These are phyloP conservation scores for Drosophila azteca DNA, from an alignment of 1,140 invertebrate genomes.

Conservation along the genomic window DNA sequence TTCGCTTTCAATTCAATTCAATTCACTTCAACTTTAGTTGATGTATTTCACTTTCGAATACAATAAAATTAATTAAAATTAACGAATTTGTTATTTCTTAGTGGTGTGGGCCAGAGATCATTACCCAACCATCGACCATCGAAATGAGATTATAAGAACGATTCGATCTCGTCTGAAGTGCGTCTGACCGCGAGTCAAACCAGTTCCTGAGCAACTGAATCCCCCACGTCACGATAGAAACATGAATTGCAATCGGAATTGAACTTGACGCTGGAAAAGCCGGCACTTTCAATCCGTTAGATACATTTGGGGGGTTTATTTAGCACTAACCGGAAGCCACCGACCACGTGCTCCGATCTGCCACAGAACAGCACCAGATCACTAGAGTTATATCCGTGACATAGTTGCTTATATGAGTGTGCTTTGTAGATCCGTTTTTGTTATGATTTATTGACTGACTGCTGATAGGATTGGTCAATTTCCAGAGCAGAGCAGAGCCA, in stretches of 20 bases:
- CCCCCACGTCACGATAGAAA: slow-evolving; percentile 50
- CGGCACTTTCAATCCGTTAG: slow-evolving; percentile 46
- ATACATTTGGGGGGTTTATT: slow-evolving; percentile 11
- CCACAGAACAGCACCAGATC: not conserved
- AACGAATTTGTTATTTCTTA: slow-evolving; percentile 34
- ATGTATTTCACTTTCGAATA: slow-evolving; percentile 49
- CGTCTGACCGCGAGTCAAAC: slow-evolving; percentile 65
- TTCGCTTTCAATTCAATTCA: slow-evolving; percentile 56
- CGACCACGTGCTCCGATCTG: slow-evolving; percentile 35
- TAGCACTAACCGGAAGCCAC: slow-evolving; percentile 53
- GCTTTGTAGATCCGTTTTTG: slow-evolving; percentile 5
- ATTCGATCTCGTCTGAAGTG: slow-evolving; percentile 56
- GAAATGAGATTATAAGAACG: slow-evolving; percentile 52
- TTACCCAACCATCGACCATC: slow-evolving; percentile 40
- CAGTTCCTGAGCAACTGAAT: slow-evolving; percentile 47
- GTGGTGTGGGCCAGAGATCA: slow-evolving; percentile 32
- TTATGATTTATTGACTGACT: slow-evolving; percentile 58
- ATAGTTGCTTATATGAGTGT: slow-evolving; percentile 19
- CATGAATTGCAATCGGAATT: slow-evolving; percentile 29
- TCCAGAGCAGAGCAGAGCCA: slow-evolving; percentile 21
- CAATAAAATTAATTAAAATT: slow-evolving; percentile 48
- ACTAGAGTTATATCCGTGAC: slow-evolving; percentile 32
- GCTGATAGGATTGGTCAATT: slow-evolving; percentile 69
- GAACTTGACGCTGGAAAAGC: slow-evolving; percentile 44
- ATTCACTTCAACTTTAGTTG: slow-evolving; percentile 31